A percentile compares a stretch with the other conserved stretches of the same genome.
These are phyloP conservation scores for Listronotus oregonensis DNA, from an alignment of 1,140 invertebrate genomes.

Conservation along the genomic window DNA sequence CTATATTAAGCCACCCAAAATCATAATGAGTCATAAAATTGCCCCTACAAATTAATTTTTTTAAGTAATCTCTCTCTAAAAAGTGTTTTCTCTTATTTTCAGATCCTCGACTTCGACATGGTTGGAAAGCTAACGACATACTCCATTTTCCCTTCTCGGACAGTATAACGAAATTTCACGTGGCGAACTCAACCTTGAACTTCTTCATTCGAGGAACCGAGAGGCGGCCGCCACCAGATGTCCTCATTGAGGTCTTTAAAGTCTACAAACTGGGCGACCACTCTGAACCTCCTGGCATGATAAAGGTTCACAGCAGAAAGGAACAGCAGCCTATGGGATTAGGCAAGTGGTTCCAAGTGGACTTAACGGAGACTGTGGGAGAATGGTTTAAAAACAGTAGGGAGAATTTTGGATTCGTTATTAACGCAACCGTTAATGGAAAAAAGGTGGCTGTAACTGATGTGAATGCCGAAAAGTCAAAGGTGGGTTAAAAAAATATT, in stretches of 20 bases:
- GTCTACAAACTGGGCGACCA: slow-evolving; percentile 45
- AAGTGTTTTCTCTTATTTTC: slow-evolving; percentile 39
- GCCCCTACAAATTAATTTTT: too few relatives aligned
- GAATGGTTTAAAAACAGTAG: slow-evolving; percentile 75
- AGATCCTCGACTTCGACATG: slow-evolving; percentile 57
- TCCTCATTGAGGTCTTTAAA: slow-evolving; percentile 49
- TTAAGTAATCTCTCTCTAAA: too few relatives aligned
- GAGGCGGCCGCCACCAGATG: slow-evolving; percentile 36
- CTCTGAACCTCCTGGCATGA: slow-evolving; percentile 40
- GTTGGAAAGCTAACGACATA: slow-evolving; percentile 52
- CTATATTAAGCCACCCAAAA: too few relatives aligned
- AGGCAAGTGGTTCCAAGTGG: slow-evolving; percentile 75
- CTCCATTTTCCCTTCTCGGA: slow-evolving; percentile 61
- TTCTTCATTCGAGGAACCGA: slow-evolving; percentile 55
- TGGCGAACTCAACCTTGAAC: slow-evolving; percentile 59
- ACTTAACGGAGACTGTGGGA: slow-evolving; percentile 74
- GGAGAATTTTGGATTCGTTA: slow-evolving; percentile 74
- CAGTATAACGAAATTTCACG: slow-evolving; percentile 57
- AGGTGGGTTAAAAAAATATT: slow-evolving; percentile 41
- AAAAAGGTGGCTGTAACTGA: slow-evolving; percentile 49
- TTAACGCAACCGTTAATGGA: slow-evolving; percentile 65
- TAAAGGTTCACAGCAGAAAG: slow-evolving; percentile 41
- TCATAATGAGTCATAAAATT: too few relatives aligned
- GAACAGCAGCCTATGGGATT: slow-evolving; percentile 51
- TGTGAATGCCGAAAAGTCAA: slow-evolving; percentile 43